A percentile compares a stretch with the other conserved stretches of the same genome.
phyloP scores from a whole-genome alignment of 2,113 vertebrate species.

The Mobula hypostoma region DNA sequence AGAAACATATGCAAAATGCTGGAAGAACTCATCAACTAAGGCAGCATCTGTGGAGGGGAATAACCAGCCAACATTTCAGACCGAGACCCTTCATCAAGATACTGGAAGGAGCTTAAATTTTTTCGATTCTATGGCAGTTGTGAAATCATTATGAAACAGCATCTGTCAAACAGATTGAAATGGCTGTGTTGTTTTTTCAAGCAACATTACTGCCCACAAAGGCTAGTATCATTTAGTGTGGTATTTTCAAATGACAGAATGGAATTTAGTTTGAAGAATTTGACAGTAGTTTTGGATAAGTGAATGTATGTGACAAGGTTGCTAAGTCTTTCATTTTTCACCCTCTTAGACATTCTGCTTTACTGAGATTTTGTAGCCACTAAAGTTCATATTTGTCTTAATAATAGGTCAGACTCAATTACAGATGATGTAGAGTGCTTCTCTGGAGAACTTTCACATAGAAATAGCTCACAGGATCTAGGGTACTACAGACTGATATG shows the following conservation, averaged over 20 bases:
- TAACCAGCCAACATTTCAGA: too few relatives aligned
- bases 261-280: conserved; percentile 4
- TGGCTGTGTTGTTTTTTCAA: not conserved
- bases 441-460: conserved; percentile 4
- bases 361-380: not conserved
- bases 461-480: not conserved
- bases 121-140: not conserved
- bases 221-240: not conserved
- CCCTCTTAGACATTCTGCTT: not conserved
- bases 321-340: not conserved
- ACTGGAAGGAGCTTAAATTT: not conserved
- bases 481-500: not conserved
- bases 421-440: not conserved
- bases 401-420: not conserved
- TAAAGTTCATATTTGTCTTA: not conserved
- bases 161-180: not conserved
- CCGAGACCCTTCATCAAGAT: too few relatives aligned
- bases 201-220: not conserved
- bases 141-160: not conserved
- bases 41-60: too few relatives aligned
- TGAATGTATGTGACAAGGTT: conserved; percentile 29
- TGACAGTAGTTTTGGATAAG: not conserved
- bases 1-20: too few relatives aligned
- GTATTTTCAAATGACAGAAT: conserved; percentile 23
- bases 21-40: too few relatives aligned